Evolutionary conservation across 2,113 vertebrate species (phyloP), one percentile per base, ranked within the genome.

Genomic region (Peromyscus polionotus): DNA sequence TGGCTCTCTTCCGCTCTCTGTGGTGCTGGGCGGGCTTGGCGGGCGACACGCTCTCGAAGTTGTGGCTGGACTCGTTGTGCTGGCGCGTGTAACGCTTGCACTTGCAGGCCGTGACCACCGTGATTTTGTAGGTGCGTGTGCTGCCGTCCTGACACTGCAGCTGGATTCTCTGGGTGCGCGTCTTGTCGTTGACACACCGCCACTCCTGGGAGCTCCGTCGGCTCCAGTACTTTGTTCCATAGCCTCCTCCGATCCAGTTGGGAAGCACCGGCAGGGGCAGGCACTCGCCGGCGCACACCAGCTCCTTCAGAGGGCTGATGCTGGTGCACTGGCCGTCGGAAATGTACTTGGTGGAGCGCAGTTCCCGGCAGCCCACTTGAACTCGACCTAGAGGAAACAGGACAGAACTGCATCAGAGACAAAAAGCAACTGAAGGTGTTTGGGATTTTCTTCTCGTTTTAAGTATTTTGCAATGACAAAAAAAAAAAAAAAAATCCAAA

Each of bases 271-370:
- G 99, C 94, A 99, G 95, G 0, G 99, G 99, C 65, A 99, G 98
- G 96, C 99, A 99, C 93, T 99, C 99, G 0, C 99, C 99, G 1
- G 99, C 99, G 95, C 99, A 99, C 91, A 99, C 99, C 95, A 99
- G 98, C 98, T 99, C 99, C 98, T 99, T 99, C 88, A 99, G 98
- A 0, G 99, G 99, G 63, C 98, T 99, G 84, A 99, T 98, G 88
- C 99, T 99, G 93, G 99, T 99, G 98, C 99, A 99, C 97, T 99
- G 99, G 36, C 99, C 99, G 0, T 99, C 99, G 0, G 99, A 99
- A 98, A 99, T 99, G 98, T 99, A 99, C 94, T 99, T 99, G 42
- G 99, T 99, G 96, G 99, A 99, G 88, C 99, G 98, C 95, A 99
- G 98, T 89, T 99, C 99, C 84, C 99, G 98, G 98, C 99, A 99